Conservation (phyloP, 2,113 vertebrate genomes). For the Paraplagusia blochii region DNA sequence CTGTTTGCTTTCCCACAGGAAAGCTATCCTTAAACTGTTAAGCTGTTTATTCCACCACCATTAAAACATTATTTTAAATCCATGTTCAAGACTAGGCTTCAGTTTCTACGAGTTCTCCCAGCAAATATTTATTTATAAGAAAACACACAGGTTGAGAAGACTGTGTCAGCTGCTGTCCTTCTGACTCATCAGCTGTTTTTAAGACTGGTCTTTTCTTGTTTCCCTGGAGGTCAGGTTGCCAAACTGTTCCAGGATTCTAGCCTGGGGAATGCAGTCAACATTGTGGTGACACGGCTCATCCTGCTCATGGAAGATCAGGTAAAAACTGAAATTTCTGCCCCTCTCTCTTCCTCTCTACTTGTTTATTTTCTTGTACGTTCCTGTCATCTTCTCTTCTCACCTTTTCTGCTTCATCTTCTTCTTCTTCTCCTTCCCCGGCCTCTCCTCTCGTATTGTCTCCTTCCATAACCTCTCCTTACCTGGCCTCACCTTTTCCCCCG, state of each 20-base stretch:
- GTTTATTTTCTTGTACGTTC: not conserved
- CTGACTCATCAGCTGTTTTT: slow-evolving; percentile 75
- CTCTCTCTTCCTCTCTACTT: not conserved
- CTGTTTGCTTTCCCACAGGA: slow-evolving; percentile 3
- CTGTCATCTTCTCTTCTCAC: not conserved
- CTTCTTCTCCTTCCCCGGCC: too few species aligned
- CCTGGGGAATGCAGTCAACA: slow-evolving; percentile 97
- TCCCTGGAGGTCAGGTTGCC: slow-evolving; percentile 99
- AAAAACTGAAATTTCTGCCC: too few species aligned
- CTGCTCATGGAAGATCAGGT: slow-evolving; percentile 98
- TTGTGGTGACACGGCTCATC: slow-evolving; percentile 94
- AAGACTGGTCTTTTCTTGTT: slow-evolving; percentile 99
- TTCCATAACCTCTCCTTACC: too few species aligned
- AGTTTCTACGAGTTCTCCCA: not conserved
- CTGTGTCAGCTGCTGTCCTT: not conserved
- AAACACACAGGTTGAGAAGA: not conserved
- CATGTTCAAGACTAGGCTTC: not conserved
- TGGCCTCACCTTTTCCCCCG: too few species aligned
- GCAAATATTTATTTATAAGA: not conserved
- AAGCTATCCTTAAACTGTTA: not conserved
- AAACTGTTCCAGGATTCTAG: slow-evolving; percentile 99
- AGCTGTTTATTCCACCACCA: not conserved
- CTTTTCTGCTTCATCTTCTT: too few species aligned
- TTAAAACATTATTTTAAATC: not conserved
- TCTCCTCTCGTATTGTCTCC: too few species aligned